Conservation (phyloP, 2,113 vertebrate genomes). For the Perccottus glenii region DNA sequence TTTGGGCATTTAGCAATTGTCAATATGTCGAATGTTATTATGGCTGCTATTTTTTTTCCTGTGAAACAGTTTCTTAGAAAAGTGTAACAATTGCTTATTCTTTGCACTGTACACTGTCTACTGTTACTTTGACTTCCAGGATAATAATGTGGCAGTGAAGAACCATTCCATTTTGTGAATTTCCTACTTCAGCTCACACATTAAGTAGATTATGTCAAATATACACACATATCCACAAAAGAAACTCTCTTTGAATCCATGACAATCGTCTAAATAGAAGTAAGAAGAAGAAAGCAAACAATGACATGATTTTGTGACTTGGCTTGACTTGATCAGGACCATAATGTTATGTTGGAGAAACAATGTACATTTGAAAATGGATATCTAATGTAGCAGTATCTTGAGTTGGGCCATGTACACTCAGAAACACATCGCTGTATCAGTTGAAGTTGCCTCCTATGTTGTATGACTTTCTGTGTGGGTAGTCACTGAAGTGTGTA, state of each 20-base stretch:
- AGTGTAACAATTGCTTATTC: neutral
- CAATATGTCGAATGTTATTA: neutral
- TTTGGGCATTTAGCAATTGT: neutral
- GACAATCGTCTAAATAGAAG: neutral
- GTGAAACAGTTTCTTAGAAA: neutral
- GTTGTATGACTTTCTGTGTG: conserved; percentile 1
- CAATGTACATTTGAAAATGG: conserved; percentile 20
- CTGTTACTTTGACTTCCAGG: neutral
- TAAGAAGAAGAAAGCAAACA: neutral
- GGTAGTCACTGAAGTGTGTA: neutral
- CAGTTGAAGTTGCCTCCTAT: conserved; percentile 4
- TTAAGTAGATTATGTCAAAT: conserved; percentile 12
- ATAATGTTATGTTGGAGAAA: conserved; percentile 21
- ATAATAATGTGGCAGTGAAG: conserved; percentile 10
- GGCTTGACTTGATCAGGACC: neutral
- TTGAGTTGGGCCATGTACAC: conserved; percentile 7
- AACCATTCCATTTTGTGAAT: conserved; percentile 27
- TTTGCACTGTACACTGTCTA: neutral
- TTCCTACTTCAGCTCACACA: neutral
- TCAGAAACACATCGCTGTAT: conserved; percentile 31
- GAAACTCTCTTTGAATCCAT: neutral
- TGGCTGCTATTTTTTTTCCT: neutral
- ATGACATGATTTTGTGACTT: conserved; percentile 1
- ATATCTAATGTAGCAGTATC: conserved; percentile 23
- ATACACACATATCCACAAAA: neutral